These are phyloP conservation scores for Drosophila acutilabella DNA, from an alignment of 2,888 invertebrate species.

Conservation along the genomic window DNA sequence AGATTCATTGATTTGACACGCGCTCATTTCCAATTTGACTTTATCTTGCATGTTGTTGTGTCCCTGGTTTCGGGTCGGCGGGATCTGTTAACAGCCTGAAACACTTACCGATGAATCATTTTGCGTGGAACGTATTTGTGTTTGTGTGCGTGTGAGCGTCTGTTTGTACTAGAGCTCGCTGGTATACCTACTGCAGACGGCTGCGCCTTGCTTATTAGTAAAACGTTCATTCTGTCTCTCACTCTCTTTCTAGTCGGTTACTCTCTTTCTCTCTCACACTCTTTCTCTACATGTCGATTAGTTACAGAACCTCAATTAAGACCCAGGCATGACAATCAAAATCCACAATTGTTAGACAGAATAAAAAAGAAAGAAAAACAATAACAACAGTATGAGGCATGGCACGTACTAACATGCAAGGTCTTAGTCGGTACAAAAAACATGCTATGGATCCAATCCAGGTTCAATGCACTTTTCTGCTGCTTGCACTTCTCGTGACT, in stretches of 20 bases:
- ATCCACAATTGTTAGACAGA: constrained; percentile 58
- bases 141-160: neutral
- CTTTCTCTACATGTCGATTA: constrained; percentile 34
- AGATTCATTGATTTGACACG: constrained; percentile 13
- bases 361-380: constrained; percentile 11
- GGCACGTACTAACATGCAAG: constrained; percentile 49
- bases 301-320: constrained; percentile 59
- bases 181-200: constrained; percentile 17
- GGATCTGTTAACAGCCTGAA: constrained; percentile 20
- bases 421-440: constrained; percentile 33
- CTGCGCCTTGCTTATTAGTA: constrained; percentile 30
- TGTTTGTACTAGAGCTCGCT: neutral
- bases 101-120: constrained; percentile 23
- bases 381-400: constrained; percentile 15
- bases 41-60: constrained; percentile 2
- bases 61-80: constrained; percentile 15
- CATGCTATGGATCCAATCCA: constrained; percentile 36
- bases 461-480: constrained; percentile 64
- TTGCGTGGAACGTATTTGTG: constrained; percentile 13
- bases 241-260: constrained; percentile 10
- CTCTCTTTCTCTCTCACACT: neutral
- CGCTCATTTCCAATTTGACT: constrained; percentile 3
- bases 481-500: constrained; percentile 60
- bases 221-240: constrained; percentile 19
- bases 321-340: constrained; percentile 64